phyloP scores from a whole-genome alignment of 2,797 vertebrate genomes.

The Psittacula derbiana region DNA sequence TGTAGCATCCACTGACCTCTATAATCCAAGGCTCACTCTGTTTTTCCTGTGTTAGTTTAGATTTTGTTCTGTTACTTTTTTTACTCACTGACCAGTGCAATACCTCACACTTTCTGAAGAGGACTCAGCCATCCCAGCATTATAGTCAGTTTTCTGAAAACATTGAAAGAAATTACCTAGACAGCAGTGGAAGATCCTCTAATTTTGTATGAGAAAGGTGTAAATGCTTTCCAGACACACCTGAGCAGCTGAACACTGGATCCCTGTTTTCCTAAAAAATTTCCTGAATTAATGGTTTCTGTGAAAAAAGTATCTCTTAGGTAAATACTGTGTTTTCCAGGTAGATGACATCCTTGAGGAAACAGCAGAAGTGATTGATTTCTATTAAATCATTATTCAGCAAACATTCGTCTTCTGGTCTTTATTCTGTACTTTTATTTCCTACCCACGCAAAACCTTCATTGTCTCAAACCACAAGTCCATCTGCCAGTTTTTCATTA shows the following conservation, averaged over 20 bases:
- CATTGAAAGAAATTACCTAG: neutral
- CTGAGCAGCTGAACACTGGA: neutral
- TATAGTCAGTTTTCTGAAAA: neutral
- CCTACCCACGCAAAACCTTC: neutral
- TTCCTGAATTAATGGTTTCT: neutral
- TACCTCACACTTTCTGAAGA: neutral
- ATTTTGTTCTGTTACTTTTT: neutral
- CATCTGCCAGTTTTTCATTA: neutral
- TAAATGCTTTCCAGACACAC: neutral
- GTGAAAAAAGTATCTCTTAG: neutral
- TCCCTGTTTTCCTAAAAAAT: neutral
- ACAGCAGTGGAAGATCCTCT: neutral
- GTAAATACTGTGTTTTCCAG: neutral
- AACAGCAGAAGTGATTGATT: neutral
- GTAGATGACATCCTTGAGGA: neutral
- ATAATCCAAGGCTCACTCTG: neutral
- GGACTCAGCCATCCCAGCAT: neutral
- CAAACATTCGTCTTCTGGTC: neutral
- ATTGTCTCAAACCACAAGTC: neutral
- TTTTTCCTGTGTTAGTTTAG: neutral
- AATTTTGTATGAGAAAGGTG: neutral
- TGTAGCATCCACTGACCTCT: neutral
- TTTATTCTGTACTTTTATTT: neutral
- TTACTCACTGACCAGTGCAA: neutral
- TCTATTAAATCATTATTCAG: neutral